Percentiles rank a stretch among this genome's conserved stretches.
phyloP scores from a whole-genome alignment of 2,888 invertebrate species.

The Molanna angustata region DNA sequence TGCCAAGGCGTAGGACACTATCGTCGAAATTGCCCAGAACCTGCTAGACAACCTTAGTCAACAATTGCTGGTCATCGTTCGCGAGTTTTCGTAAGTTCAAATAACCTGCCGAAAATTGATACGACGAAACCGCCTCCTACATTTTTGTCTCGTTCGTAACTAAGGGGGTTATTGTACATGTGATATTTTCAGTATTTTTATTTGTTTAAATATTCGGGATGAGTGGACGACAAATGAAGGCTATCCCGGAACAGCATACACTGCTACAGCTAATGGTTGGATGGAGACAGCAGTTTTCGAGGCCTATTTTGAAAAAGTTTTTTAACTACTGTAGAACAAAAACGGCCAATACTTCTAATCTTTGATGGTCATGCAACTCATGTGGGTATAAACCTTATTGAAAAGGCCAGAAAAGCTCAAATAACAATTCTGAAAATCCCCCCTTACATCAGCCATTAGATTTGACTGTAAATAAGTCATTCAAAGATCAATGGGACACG shows the following conservation, averaged over 20 bases:
- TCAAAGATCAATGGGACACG: slow-evolving; percentile 10
- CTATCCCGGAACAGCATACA: slow-evolving; percentile 34
- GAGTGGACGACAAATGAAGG: slow-evolving; percentile 34
- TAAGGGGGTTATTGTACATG: too few relatives aligned
- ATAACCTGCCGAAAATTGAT: too few relatives aligned
- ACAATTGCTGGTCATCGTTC: too few relatives aligned
- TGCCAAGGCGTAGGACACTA: too few relatives aligned
- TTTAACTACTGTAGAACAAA: slow-evolving; percentile 6
- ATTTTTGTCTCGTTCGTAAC: too few relatives aligned
- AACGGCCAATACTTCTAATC: slow-evolving; percentile 36
- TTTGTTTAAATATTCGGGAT: slow-evolving; percentile 34
- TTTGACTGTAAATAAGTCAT: slow-evolving; percentile 12
- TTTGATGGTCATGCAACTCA: slow-evolving; percentile 10
- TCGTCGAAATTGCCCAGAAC: too few relatives aligned
- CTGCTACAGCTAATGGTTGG: slow-evolving; percentile 38
- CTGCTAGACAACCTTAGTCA: too few relatives aligned
- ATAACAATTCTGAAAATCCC: slow-evolving; percentile 12
- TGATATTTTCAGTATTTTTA: too few relatives aligned
- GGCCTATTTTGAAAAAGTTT: slow-evolving; percentile 8
- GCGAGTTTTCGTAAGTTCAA: too few relatives aligned
- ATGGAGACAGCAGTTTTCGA: slow-evolving; percentile 32
- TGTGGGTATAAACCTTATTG: slow-evolving; percentile 11
- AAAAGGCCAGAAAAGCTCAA: background rate
- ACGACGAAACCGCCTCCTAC: too few relatives aligned
- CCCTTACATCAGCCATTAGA: slow-evolving; percentile 12